These are phyloP conservation scores for Notamacropus eugenii DNA, from an alignment of 2,797 vertebrate species.

Conservation along the genomic window DNA sequence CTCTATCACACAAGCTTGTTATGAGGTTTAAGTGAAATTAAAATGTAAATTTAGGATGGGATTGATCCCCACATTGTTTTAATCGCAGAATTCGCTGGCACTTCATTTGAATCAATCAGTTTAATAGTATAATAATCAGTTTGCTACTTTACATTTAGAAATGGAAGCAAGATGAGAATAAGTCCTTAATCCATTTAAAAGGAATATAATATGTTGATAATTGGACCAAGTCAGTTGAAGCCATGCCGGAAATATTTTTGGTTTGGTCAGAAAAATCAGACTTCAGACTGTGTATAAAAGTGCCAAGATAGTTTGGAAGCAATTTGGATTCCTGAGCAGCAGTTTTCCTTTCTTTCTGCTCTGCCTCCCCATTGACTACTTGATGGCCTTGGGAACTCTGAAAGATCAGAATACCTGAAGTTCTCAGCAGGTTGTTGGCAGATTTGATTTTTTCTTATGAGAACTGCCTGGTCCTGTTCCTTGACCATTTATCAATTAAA, in stretches of 20 bases:
- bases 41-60: not conserved
- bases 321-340: not conserved
- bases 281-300: not conserved
- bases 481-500: not conserved
- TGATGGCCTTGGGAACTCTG: not conserved
- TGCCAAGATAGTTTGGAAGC: not conserved
- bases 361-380: not conserved
- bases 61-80: not conserved
- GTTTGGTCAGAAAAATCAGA: too few relatives aligned
- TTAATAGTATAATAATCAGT: not conserved
- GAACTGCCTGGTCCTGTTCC: not conserved
- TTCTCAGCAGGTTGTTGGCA: not conserved
- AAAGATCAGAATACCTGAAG: not conserved
- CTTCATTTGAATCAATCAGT: not conserved
- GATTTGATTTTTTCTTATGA: not conserved
- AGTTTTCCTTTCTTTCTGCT: not conserved
- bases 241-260: not conserved
- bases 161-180: not conserved
- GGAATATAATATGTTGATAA: not conserved
- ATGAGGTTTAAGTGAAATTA: not conserved
- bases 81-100: not conserved
- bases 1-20: not conserved
- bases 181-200: not conserved
- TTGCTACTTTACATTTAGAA: not conserved
- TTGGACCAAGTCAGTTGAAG: not conserved